Evolutionary conservation across 2,113 vertebrate species (phyloP).

Genomic region (Kryptolebias marmoratus): DNA sequence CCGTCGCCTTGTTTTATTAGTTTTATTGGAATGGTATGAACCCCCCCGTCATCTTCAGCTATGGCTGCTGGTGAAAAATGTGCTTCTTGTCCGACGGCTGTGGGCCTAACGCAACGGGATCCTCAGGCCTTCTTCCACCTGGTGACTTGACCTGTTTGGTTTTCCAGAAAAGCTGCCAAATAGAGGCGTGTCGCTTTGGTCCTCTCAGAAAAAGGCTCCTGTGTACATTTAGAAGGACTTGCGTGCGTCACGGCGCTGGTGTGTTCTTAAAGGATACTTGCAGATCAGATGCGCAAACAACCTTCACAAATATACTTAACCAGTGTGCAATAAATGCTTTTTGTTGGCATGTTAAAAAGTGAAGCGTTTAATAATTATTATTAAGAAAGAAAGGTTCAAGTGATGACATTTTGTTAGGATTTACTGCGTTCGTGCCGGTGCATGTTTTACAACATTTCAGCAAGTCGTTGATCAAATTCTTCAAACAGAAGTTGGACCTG

Average conservation of each 20-base stretch:
- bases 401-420: background rate
- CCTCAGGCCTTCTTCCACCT: background rate
- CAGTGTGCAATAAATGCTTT: background rate
- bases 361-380: background rate
- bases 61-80: background rate
- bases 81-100: background rate
- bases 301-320: constrained; percentile 8
- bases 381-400: background rate
- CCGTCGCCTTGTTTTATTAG: no score
- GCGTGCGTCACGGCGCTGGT: constrained; percentile 31
- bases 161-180: constrained; percentile 21
- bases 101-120: background rate
- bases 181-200: constrained; percentile 56
- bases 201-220: constrained; percentile 33
- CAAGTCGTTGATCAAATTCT: background rate
- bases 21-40: background rate
- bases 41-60: background rate
- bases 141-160: constrained; percentile 25
- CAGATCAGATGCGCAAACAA: constrained; percentile 20
- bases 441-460: background rate
- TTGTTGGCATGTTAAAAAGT: background rate
- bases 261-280: constrained; percentile 5
- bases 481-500: background rate
- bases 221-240: constrained; percentile 35
- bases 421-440: background rate